These are phyloP conservation scores for Ptychochromis oligacanthus DNA, from an alignment of 2,113 vertebrate genomes.

Conservation along the genomic window DNA sequence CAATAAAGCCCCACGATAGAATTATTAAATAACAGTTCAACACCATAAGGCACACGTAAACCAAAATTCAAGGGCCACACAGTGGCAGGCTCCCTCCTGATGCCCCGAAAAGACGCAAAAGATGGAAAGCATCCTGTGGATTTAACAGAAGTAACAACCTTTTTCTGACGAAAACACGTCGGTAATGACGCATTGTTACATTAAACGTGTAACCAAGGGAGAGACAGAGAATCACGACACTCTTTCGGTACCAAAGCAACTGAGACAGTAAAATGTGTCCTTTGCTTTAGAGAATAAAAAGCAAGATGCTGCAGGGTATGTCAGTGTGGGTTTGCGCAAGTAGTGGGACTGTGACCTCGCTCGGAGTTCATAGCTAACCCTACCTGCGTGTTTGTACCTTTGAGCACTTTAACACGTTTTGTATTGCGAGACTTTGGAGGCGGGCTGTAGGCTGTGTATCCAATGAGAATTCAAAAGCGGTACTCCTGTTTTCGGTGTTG, in stretches of 20 bases:
- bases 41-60: no score
- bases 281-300: neutral
- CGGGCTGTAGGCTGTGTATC: neutral
- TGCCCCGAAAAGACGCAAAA: no score
- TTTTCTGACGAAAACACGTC: neutral
- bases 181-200: fast-evolving
- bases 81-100: no score
- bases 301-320: no score
- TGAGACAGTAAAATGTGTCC: neutral
- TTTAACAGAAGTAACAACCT: neutral
- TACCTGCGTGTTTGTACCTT: fast-evolving
- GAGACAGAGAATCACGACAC: fast-evolving
- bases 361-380: neutral
- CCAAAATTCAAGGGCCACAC: no score
- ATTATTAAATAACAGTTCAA: no score
- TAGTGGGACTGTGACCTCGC: neutral
- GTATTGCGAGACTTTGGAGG: neutral
- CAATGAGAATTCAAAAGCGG: neutral
- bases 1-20: no score
- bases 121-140: no score
- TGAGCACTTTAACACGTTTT: neutral
- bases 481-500: no score
- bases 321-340: no score
- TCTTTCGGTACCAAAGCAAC: neutral
- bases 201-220: neutral